Conservation (phyloP, 2,113 vertebrate genomes). For the Castor canadensis region DNA sequence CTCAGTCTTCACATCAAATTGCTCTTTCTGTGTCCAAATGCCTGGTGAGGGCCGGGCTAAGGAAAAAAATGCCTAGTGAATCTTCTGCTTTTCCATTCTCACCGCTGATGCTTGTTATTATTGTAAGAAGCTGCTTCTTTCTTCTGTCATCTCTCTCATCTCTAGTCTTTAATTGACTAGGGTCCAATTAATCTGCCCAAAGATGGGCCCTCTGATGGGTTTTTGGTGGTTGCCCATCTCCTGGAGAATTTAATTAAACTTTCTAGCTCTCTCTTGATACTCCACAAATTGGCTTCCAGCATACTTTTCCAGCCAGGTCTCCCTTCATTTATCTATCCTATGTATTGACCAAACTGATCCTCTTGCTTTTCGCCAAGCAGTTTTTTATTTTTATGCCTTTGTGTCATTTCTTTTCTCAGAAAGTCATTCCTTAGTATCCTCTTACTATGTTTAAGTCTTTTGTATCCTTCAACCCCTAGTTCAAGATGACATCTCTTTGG, state of each 20-base stretch:
- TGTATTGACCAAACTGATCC: neutral
- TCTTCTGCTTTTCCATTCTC: neutral
- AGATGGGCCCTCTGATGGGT: neutral
- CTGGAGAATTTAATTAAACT: neutral
- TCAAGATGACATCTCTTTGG: neutral
- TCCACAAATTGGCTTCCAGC: neutral
- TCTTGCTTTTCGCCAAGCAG: neutral
- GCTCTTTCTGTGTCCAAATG: neutral
- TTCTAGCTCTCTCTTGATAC: neutral
- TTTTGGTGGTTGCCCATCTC: neutral
- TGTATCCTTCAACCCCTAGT: neutral
- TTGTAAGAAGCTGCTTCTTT: neutral
- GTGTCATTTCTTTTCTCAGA: neutral
- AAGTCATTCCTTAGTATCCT: neutral
- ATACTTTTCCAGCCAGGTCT: neutral
- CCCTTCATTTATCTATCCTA: neutral
- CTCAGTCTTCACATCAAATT: neutral
- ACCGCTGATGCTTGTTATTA: neutral
- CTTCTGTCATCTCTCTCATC: neutral
- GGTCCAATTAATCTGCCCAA: neutral
- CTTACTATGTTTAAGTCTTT: neutral
- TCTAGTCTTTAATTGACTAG: neutral
- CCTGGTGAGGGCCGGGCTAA: too few relatives aligned
- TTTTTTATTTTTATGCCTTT: neutral
- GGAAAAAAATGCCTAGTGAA: neutral